Conservation (phyloP, 2,888 invertebrate genomes). For the Drosophila lacicola region DNA sequence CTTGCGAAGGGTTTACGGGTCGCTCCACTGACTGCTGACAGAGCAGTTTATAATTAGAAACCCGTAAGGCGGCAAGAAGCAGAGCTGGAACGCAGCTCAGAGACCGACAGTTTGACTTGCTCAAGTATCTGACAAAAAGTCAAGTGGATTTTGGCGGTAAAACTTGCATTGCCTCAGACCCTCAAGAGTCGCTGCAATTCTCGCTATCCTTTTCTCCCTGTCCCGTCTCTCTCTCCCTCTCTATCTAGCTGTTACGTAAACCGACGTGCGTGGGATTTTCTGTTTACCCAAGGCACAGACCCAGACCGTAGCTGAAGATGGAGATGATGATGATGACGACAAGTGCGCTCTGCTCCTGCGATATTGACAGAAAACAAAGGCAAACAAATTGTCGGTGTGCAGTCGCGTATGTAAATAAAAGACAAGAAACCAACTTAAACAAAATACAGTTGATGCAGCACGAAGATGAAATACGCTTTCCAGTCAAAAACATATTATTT, state of each 20-base stretch:
- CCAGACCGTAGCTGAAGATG: conserved; percentile 38
- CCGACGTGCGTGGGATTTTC: conserved; percentile 68
- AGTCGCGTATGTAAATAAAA: conserved; percentile 73
- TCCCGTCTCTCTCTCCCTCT: background rate
- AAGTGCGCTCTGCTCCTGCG: conserved; percentile 67
- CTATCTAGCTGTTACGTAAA: conserved; percentile 48
- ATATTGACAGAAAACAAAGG: conserved; percentile 78
- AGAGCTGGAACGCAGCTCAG: conserved; percentile 39
- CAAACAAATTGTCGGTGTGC: conserved; percentile 76
- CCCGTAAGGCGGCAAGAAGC: conserved; percentile 38
- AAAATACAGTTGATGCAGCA: background rate
- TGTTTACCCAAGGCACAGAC: conserved; percentile 65
- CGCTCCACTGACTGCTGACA: conserved; percentile 61
- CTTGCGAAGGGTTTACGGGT: conserved; percentile 62
- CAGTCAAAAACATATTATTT: background rate
- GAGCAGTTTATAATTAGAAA: conserved; percentile 79
- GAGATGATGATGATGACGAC: conserved; percentile 59
- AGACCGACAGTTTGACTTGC: conserved; percentile 58
- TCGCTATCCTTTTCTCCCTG: background rate
- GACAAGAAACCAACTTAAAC: conserved; percentile 26
- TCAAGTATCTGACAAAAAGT: conserved; percentile 69
- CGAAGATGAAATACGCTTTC: conserved; percentile 24
- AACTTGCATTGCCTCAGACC: conserved; percentile 60
- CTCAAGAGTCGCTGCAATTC: conserved; percentile 16
- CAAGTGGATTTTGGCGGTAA: conserved; percentile 75